Conservation (phyloP, 1,140 invertebrate genomes). For the Hycleus phaleratus region DNA sequence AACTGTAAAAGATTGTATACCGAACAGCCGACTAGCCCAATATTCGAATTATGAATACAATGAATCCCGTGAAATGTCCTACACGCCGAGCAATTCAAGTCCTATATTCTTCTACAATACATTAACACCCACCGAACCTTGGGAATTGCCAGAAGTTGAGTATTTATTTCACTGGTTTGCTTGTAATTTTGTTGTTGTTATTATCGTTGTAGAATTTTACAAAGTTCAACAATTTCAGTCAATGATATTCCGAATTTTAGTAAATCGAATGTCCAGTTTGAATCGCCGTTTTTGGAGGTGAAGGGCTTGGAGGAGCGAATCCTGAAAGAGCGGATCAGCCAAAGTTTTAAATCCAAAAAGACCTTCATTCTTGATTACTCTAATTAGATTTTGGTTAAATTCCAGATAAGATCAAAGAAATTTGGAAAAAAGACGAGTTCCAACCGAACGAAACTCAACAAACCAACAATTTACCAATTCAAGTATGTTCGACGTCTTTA, state of each 20-base stretch:
- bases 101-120: constrained; percentile 1
- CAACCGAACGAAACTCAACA: not conserved
- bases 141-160: constrained; percentile 36
- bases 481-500: no score
- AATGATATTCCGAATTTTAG: no score
- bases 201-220: no score
- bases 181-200: constrained; percentile 6
- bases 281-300: constrained; percentile 23
- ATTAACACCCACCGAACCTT: constrained; percentile 28
- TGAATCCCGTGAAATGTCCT: constrained; percentile 33
- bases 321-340: constrained; percentile 19
- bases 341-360: not conserved
- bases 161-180: constrained; percentile 28
- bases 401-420: constrained; percentile 21
- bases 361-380: no score
- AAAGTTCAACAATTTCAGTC: no score
- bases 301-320: constrained; percentile 24
- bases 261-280: not conserved
- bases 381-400: not conserved
- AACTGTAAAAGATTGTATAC: constrained; percentile 35
- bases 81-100: constrained; percentile 21
- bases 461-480: no score
- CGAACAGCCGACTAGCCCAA: constrained; percentile 32
- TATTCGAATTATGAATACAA: constrained; percentile 35
- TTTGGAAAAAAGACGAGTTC: constrained; percentile 13